phyloP scores from a whole-genome alignment of 2,888 invertebrate species.

The Idaea aversata region DNA sequence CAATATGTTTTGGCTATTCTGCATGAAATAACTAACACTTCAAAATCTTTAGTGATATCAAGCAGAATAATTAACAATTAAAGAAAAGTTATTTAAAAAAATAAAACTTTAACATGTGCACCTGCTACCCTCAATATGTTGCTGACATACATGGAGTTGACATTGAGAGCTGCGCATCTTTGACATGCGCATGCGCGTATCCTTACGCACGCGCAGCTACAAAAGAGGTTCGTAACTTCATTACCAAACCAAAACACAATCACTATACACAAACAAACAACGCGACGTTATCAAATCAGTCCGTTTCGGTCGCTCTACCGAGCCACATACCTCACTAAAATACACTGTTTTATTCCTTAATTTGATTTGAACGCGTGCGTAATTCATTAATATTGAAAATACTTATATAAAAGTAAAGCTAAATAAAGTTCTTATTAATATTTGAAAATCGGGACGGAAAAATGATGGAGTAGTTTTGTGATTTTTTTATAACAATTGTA shows the following conservation, averaged over 20 bases:
- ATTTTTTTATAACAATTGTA: not conserved
- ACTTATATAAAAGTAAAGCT: too few relatives aligned
- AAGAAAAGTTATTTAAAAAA: too few relatives aligned
- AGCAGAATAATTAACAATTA: too few relatives aligned
- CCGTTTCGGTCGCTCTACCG: not conserved
- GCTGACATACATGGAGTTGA: too few relatives aligned
- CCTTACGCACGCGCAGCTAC: not conserved
- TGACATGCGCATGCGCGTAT: not conserved
- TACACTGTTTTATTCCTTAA: not conserved
- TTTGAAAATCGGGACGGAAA: not conserved
- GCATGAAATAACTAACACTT: too few relatives aligned
- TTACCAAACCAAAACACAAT: not conserved
- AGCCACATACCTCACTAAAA: not conserved
- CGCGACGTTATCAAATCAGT: not conserved
- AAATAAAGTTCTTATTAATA: too few relatives aligned
- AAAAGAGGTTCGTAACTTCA: not conserved
- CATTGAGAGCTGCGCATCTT: too few relatives aligned
- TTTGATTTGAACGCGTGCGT: not conserved
- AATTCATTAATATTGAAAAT: not conserved
- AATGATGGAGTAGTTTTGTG: not conserved
- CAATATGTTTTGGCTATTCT: too few relatives aligned
- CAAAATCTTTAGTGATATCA: too few relatives aligned
- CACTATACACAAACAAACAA: not conserved
- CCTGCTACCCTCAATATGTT: too few relatives aligned
- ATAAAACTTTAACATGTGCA: too few relatives aligned